These are phyloP conservation scores for Rhynchophorus ferrugineus DNA, from an alignment of 1,140 invertebrate genomes.

Conservation along the genomic window DNA sequence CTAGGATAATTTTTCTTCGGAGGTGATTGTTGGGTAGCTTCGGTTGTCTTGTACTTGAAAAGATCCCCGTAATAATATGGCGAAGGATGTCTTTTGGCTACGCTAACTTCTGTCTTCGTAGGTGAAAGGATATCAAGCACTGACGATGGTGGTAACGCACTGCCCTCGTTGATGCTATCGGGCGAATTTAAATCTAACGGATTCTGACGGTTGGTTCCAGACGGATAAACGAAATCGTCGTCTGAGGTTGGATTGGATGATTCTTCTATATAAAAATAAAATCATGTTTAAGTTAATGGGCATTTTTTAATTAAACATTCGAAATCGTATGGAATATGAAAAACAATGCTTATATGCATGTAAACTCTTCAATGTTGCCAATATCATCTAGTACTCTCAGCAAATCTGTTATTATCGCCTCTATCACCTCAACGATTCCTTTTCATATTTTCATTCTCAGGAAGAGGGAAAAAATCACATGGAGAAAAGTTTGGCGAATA, in stretches of 20 bases:
- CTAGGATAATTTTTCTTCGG: slow-evolving; percentile 5
- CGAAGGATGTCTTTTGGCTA: slow-evolving; percentile 58
- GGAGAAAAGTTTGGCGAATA: too few species aligned
- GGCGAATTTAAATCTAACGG: slow-evolving; percentile 43
- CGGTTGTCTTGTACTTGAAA: slow-evolving; percentile 47
- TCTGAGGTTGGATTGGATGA: slow-evolving; percentile 40
- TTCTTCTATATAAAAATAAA: slow-evolving; percentile 35
- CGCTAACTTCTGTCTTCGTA: slow-evolving; percentile 18
- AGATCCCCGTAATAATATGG: slow-evolving; percentile 73
- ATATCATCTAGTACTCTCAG: too few species aligned
- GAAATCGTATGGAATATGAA: not conserved
- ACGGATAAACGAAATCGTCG: slow-evolving; percentile 37
- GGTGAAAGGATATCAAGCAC: slow-evolving; percentile 35
- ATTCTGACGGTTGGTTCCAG: slow-evolving; percentile 28
- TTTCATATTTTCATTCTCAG: too few species aligned
- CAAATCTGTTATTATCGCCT: too few species aligned
- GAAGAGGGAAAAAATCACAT: too few species aligned
- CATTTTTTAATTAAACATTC: not conserved
- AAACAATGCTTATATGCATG: too few species aligned
- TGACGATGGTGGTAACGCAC: slow-evolving; percentile 40
- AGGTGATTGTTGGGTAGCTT: slow-evolving; percentile 20
- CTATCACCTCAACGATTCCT: too few species aligned
- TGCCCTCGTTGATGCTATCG: slow-evolving; percentile 45
- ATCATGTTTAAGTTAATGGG: not conserved
- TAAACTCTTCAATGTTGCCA: too few species aligned